Base-by-base conservation (phyloP, 2,797 vertebrate genomes). In the Loriculus beryllinus region DNA sequence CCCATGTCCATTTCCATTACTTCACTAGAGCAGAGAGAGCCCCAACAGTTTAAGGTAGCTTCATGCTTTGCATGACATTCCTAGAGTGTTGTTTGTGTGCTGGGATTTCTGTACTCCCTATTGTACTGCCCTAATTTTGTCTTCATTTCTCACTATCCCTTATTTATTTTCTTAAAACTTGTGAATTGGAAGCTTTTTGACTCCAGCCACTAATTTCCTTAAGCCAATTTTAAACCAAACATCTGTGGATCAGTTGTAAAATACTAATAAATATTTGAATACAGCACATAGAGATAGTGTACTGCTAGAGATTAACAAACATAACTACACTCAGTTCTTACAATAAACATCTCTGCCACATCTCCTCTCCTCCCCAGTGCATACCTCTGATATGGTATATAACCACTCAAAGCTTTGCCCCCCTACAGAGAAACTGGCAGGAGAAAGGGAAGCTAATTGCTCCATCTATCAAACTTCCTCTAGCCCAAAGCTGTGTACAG, bases 221-320 rank as follows among this genome's bases (percentile, higher is more conserved):
- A 60, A 4, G n/a, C 14, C 14, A 42, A 3, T 75, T 84, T 86
- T 74, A 57, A 93, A 64, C 33, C 0, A 4, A 95, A 70, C 81
- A 80, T 92, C 67, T 70, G 86, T 62, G 83, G 21, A 71, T 94
- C 40, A 37, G 56, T 19, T 82, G 40, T 39, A 74, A 33, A 70
- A 33, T 21, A 28, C 47, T 82, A 94, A 82, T 86, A 92, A 90
- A 90, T 93, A 82, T 69, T 49, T 90, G 60, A 92, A 80, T 40
- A 57, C 19, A 64, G 52, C 37, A 51, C 47, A 43, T 7, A 49
- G 57, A 81, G 28, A 40, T 20, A 21, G 28, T 1, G 12, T 64
- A 59, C 21, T 40, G 20, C 70, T 59, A 25, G 52, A 92, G 64
- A 76, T 45, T 33, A 69, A 81, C 35, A 75, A 75, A 47, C 0